These are phyloP conservation scores for Bombus superbus DNA, from an alignment of 1,140 invertebrate genomes.

Conservation along the genomic window DNA sequence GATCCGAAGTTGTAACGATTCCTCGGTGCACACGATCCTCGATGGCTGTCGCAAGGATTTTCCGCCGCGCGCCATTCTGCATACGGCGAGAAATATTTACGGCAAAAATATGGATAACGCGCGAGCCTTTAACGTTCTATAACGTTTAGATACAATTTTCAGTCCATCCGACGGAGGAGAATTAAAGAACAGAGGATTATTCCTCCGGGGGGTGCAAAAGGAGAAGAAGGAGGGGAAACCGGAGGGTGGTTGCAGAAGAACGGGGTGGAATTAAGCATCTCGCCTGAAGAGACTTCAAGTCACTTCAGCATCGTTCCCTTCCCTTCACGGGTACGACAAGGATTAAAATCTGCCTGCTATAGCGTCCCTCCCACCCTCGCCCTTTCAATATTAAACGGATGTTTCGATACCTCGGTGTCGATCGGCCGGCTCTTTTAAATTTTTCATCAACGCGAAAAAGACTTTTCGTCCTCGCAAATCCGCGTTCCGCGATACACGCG, in stretches of 20 bases:
- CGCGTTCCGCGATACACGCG: too few relatives aligned
- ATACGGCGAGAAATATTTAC: background rate
- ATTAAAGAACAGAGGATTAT: conserved; percentile 78
- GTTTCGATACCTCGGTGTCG: conserved; percentile 74
- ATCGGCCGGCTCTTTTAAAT: conserved; percentile 52
- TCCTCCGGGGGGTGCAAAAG: conserved; percentile 60
- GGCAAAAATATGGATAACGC: background rate
- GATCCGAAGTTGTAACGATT: background rate
- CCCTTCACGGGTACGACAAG: conserved; percentile 76
- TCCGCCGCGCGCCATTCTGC: rapidly evolving
- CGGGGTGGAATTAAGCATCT: conserved; percentile 82
- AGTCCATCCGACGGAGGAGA: conserved; percentile 69
- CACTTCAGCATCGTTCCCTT: conserved; percentile 79
- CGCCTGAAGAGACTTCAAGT: conserved; percentile 83
- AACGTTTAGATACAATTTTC: conserved; percentile 62
- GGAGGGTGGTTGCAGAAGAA: conserved; percentile 70
- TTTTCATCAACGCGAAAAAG: conserved; percentile 16
- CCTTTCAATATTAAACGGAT: conserved; percentile 77
- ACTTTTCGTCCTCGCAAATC: background rate
- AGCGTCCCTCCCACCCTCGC: conserved; percentile 51
- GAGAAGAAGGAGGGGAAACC: conserved; percentile 51
- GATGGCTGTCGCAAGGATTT: too few relatives aligned
- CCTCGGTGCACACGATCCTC: too few relatives aligned
- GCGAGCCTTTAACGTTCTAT: conserved; percentile 10
- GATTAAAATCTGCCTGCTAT: conserved; percentile 82